Evolutionary conservation across 2,888 invertebrate species (phyloP), one percentile per base, ranked within the genome.

Genomic region (Aromia moschata): DNA sequence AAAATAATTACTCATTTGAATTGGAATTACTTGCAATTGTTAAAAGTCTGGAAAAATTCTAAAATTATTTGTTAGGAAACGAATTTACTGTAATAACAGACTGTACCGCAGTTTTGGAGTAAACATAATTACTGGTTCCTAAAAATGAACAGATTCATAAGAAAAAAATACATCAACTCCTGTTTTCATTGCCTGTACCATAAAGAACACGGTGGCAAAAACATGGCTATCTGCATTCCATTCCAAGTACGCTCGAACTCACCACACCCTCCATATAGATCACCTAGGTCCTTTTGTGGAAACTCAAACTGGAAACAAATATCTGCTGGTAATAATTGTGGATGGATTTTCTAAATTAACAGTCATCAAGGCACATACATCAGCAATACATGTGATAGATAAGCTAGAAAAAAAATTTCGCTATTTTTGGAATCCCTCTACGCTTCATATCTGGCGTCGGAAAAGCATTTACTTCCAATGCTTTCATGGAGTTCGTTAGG

Each of bases 1-100:
- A 58, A 41, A 58, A 58, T 12, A 33, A 33, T 14, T 61, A 64
- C 38, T 61, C 47, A 11, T 64, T 61, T 31, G 61, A 61, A 20
- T 47, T 62, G 25, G 64, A 60, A 20, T 18, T 56, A 38, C 30
- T 51, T n/a, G 61, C 64, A 36, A 58, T 61, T 16, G 51, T 61
- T 4, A 54, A 40, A 49, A 53, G 52, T 3, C 16, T 60, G 10
- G 46, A 64, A 31, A 60, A 47, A 45, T 61, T 60, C 31, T 47
- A 43, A 33, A 36, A 51, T 54, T 58, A 64, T 17, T 30, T 61
- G 16, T 7, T 55, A 11, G 51, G 56, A 14, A 9, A 31, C 10
- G 30, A 43, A 31, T 60, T 63, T 14, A 53, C 16, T 11, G 49
- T 62, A 25, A 11, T 60, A 10, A 61, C 55, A 11, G 58, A 61